phyloP scores from a whole-genome alignment of 2,888 invertebrate genomes.

The Drosophila setosimentum region DNA sequence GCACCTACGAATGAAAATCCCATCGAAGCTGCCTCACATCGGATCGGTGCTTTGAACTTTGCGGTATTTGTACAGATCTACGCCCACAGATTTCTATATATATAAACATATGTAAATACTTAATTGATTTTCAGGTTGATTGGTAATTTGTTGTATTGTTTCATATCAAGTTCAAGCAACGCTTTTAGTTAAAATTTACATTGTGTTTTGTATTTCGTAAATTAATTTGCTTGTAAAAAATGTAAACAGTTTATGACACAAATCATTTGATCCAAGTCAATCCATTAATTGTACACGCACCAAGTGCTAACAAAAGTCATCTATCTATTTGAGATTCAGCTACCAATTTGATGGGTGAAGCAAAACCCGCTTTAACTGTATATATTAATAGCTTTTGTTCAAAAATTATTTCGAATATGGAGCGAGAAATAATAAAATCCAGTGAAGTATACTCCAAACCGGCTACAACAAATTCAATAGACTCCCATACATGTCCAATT shows the following conservation, averaged over 20 bases:
- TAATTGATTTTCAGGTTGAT: slow-evolving; percentile 57
- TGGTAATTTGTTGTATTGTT: slow-evolving; percentile 71
- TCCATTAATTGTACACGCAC: slow-evolving; percentile 64
- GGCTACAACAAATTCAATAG: slow-evolving; percentile 20
- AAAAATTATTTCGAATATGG: slow-evolving; percentile 30
- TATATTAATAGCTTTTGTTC: slow-evolving; percentile 33
- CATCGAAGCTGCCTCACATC: slow-evolving; percentile 14
- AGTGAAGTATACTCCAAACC: slow-evolving; percentile 47
- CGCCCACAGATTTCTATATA: slow-evolving; percentile 22
- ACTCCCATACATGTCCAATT: not conserved
- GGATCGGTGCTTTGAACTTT: slow-evolving; percentile 49
- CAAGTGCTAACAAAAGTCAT: slow-evolving; percentile 64
- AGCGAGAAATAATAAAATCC: slow-evolving; percentile 51
- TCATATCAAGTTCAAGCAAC: slow-evolving; percentile 41
- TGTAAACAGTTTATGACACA: slow-evolving; percentile 48
- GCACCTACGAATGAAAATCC: slow-evolving; percentile 53
- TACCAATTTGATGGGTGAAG: slow-evolving; percentile 30
- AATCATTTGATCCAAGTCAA: slow-evolving; percentile 59
- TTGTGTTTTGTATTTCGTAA: slow-evolving; percentile 45
- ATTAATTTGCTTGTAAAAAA: slow-evolving; percentile 67
- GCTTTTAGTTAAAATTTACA: slow-evolving; percentile 41
- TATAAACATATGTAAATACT: slow-evolving; percentile 3
- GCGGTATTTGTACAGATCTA: slow-evolving; percentile 27
- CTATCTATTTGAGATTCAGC: slow-evolving; percentile 57
- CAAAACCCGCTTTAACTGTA: slow-evolving; percentile 24